Evolutionary conservation across 2,797 vertebrate genomes (phyloP).

Genomic region (Triplophysa yarkandensis): DNA sequence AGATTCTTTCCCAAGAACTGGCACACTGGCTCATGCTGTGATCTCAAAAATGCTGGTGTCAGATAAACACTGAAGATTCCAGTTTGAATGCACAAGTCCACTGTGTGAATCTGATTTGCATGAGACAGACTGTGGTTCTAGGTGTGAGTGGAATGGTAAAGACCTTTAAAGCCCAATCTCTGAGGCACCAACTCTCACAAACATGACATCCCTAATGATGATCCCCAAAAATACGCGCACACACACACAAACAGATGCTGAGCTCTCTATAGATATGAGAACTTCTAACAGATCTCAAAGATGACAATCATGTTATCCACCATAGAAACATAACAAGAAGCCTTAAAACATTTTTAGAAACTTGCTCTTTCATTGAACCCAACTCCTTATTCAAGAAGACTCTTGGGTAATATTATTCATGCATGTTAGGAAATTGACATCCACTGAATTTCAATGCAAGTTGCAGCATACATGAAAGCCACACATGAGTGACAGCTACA

Average conservation of each 20-base stretch:
- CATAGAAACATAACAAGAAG: too few species aligned
- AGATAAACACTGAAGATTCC: slow-evolving; percentile 53
- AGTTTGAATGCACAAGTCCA: slow-evolving; percentile 36
- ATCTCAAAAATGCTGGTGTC: slow-evolving; percentile 49
- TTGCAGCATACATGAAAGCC: neutral
- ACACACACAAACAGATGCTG: neutral
- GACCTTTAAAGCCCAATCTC: slow-evolving; percentile 17
- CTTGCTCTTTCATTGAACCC: too few species aligned
- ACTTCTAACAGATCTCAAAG: too few species aligned
- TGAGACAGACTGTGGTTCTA: slow-evolving; percentile 27
- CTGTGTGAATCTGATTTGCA: slow-evolving; percentile 43
- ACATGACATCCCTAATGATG: slow-evolving; percentile 20
- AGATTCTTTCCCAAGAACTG: slow-evolving; percentile 30
- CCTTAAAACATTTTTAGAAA: too few species aligned
- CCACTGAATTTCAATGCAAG: neutral
- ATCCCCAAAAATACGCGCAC: neutral
- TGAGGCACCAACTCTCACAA: slow-evolving; percentile 1
- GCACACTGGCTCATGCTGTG: slow-evolving; percentile 42
- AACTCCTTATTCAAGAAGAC: too few species aligned
- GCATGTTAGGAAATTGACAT: neutral
- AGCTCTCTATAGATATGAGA: too few species aligned
- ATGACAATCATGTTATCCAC: too few species aligned
- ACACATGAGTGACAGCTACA: neutral
- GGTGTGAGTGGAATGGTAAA: slow-evolving; percentile 44
- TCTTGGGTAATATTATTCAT: neutral